phyloP scores from a whole-genome alignment of 2,888 invertebrate genomes.

The Dichetophora obliterata region DNA sequence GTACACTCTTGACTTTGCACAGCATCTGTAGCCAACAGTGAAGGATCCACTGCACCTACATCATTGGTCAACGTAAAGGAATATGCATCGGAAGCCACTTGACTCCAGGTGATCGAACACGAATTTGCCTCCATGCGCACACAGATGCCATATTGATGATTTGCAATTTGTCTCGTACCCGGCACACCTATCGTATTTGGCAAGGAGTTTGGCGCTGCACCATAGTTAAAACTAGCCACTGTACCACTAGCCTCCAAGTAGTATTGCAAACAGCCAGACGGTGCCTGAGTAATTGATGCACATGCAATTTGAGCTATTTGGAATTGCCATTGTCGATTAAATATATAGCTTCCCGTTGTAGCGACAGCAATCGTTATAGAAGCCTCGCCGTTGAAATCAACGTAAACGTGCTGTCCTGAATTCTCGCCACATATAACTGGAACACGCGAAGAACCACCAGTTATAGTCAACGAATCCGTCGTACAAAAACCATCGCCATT shows the following conservation, averaged over 20 bases:
- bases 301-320: constrained; percentile 81
- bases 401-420: constrained; percentile 82
- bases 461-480: constrained; percentile 79
- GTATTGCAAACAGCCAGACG: constrained; percentile 84
- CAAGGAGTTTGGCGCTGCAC: constrained; percentile 74
- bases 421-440: constrained; percentile 85
- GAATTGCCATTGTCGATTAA: constrained; percentile 81
- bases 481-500: constrained; percentile 79
- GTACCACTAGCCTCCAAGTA: constrained; percentile 75
- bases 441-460: constrained; percentile 78
- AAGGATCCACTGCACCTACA: constrained; percentile 76
- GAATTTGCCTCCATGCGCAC: constrained; percentile 80
- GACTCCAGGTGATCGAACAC: constrained; percentile 80
- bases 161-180: constrained; percentile 81
- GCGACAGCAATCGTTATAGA: constrained; percentile 79
- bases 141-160: constrained; percentile 83
- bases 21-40: constrained; percentile 74
- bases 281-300: constrained; percentile 79
- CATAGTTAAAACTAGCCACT: constrained; percentile 84
- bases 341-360: constrained; percentile 74
- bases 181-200: constrained; percentile 71
- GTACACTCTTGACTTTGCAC: constrained; percentile 75
- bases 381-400: constrained; percentile 78
- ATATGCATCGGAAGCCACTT: constrained; percentile 71
- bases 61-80: constrained; percentile 82